Conservation (phyloP, 2,797 vertebrate genomes). For the Nannoperca australis region DNA sequence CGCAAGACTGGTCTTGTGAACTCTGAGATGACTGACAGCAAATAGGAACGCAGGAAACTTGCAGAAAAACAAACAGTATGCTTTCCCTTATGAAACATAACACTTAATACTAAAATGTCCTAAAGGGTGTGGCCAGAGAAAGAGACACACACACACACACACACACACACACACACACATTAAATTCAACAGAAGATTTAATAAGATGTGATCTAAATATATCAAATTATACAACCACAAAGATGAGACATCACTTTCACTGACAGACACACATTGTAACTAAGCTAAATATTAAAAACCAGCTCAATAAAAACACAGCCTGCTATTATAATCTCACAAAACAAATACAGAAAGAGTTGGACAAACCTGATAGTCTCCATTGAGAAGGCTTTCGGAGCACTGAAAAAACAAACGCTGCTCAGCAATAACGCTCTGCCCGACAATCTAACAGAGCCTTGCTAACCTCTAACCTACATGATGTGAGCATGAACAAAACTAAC, state of each 20-base stretch:
- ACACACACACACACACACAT: too few relatives aligned
- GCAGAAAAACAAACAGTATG: slow-evolving; percentile 59
- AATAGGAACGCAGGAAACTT: slow-evolving; percentile 60
- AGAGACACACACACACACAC: slow-evolving; percentile 22
- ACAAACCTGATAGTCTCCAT: slow-evolving; percentile 69
- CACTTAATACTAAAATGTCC: slow-evolving; percentile 27
- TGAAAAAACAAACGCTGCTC: slow-evolving; percentile 45
- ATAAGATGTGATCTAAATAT: background rate
- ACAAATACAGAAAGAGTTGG: slow-evolving; percentile 12
- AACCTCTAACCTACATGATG: slow-evolving; percentile 59
- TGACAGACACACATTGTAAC: slow-evolving; percentile 20
- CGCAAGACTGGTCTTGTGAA: slow-evolving; percentile 84
- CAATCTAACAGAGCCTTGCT: slow-evolving; percentile 46
- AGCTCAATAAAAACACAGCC: background rate
- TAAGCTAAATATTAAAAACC: background rate
- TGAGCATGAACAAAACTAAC: slow-evolving; percentile 71
- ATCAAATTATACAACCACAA: background rate
- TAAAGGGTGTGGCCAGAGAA: slow-evolving; percentile 25
- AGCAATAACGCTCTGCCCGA: slow-evolving; percentile 29
- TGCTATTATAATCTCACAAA: background rate
- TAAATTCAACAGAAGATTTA: slow-evolving; percentile 26
- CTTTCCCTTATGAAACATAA: slow-evolving; percentile 38
- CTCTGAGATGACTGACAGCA: slow-evolving; percentile 77
- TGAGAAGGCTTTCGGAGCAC: slow-evolving; percentile 34
- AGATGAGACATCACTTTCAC: slow-evolving; percentile 4